phyloP scores from a whole-genome alignment of 2,113 vertebrate genomes.

The Myotis lucifugus region DNA sequence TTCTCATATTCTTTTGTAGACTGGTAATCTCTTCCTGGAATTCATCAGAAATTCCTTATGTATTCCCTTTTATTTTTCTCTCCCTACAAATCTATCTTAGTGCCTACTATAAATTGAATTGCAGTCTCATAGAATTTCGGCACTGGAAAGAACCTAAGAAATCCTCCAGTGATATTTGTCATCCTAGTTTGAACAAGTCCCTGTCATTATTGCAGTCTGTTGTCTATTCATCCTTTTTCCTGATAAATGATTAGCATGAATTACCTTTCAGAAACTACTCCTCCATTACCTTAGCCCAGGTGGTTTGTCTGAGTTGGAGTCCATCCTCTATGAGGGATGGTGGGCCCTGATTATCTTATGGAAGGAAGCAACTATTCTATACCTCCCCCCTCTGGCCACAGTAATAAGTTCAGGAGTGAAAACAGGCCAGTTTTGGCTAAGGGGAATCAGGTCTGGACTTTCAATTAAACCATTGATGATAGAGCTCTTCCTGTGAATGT shows the following conservation, averaged over 20 bases:
- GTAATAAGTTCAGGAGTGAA: not conserved
- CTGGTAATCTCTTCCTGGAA: not conserved
- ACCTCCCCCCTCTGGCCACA: fast-evolving
- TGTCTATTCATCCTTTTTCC: not conserved
- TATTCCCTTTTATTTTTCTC: not conserved
- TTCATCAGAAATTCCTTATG: conserved; percentile 27
- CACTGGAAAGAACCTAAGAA: conserved; percentile 6
- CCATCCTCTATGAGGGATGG: not conserved
- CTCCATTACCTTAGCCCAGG: not conserved
- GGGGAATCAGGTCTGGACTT: not conserved
- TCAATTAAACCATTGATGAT: no score
- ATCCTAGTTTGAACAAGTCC: not conserved
- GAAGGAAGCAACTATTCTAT: not conserved
- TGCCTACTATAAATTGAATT: not conserved
- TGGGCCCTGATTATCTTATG: not conserved
- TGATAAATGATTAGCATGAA: not conserved
- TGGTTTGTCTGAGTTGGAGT: not conserved
- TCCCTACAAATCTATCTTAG: not conserved
- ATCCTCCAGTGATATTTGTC: not conserved
- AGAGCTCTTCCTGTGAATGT: not conserved
- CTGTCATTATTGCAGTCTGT: not conserved
- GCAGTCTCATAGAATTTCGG: not conserved
- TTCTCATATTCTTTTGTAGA: not conserved
- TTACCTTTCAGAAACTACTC: not conserved
- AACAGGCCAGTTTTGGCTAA: not conserved